These are phyloP conservation scores for Rana temporaria DNA, from an alignment of 2,113 vertebrate genomes.

Conservation along the genomic window DNA sequence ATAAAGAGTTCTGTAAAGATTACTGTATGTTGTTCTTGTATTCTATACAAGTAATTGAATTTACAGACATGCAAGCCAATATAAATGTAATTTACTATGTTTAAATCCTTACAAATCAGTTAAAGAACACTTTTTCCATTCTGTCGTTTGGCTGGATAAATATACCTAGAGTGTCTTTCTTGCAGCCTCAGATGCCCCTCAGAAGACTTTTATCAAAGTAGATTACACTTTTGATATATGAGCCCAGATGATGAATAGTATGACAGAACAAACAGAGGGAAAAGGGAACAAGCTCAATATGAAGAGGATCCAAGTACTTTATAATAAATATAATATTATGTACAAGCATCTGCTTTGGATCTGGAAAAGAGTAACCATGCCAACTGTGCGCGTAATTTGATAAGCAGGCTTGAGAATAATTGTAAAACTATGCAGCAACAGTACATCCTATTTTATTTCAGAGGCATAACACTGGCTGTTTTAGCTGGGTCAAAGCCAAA, in stretches of 20 bases:
- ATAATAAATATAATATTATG: conserved; percentile 46
- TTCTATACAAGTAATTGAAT: background rate
- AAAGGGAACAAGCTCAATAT: conserved; percentile 29
- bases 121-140: background rate
- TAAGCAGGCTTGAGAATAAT: conserved; percentile 49
- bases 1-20: too few relatives aligned
- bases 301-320: conserved; percentile 27
- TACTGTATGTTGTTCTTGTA: too few relatives aligned
- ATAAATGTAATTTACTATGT: background rate
- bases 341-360: conserved; percentile 53
- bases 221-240: background rate
- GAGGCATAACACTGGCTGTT: conserved; percentile 34
- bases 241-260: background rate
- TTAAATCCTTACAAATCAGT: background rate
- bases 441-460: conserved; percentile 45
- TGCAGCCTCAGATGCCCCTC: background rate
- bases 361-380: conserved; percentile 47
- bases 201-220: background rate
- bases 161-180: background rate
- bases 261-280: background rate
- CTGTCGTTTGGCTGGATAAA: too few relatives aligned
- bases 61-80: background rate
- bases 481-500: conserved; percentile 33
- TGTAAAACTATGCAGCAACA: conserved; percentile 52
- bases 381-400: conserved; percentile 54